These are phyloP conservation scores for Sciurus vulgaris DNA, from an alignment of 2,797 vertebrate genomes.

Conservation along the genomic window DNA sequence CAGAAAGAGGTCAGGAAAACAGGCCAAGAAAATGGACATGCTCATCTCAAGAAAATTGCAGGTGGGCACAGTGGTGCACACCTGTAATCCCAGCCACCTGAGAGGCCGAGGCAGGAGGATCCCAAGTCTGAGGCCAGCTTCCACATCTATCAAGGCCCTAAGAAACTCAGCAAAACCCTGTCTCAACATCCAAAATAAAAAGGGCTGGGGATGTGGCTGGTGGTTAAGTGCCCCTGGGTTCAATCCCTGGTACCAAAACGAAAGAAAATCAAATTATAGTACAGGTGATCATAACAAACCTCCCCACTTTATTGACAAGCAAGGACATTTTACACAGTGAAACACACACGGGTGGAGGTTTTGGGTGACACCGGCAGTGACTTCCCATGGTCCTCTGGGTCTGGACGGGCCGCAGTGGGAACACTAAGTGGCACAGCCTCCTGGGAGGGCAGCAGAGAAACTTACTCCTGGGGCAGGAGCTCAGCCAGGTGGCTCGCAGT, in stretches of 20 bases:
- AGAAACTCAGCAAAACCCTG: too few species aligned
- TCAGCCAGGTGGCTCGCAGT: fast-evolving
- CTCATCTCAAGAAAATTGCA: neutral
- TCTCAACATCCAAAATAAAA: too few species aligned
- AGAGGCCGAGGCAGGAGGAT: too few species aligned
- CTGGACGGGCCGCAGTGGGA: neutral
- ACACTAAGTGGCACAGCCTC: fast-evolving
- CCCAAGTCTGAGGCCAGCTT: too few species aligned
- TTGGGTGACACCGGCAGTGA: neutral
- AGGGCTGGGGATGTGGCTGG: too few species aligned
- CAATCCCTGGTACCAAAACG: too few species aligned
- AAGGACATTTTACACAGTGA: neutral
- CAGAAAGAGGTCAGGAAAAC: neutral
- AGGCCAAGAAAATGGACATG: neutral
- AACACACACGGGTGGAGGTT: neutral
- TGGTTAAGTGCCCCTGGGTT: too few species aligned
- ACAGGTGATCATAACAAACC: neutral
- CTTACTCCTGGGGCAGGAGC: fast-evolving
- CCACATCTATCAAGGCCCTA: too few species aligned
- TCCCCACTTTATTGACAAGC: neutral
- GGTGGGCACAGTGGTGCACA: fast-evolving
- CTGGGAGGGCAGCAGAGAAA: neutral
- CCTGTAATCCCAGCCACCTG: too few species aligned
- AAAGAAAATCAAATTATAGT: too few species aligned
- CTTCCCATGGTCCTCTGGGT: neutral